These are phyloP conservation scores for Myoxocephalus aenaeus DNA, from an alignment of 2,797 vertebrate genomes.

Conservation along the genomic window DNA sequence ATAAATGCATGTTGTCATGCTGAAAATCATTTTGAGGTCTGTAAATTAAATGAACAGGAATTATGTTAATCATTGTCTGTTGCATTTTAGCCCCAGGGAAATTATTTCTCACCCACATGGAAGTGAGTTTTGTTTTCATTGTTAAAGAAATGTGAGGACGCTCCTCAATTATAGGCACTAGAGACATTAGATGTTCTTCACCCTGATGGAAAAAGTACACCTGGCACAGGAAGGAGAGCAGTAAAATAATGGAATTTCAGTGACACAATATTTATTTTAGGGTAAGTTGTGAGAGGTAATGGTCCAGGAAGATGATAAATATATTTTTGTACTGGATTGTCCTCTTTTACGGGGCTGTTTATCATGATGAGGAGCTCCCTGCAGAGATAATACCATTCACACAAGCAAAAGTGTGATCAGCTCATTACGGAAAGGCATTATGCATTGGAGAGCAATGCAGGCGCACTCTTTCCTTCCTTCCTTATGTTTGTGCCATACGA, in stretches of 20 bases:
- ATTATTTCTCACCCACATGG: conserved; percentile 39
- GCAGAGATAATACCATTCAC: conserved; percentile 58
- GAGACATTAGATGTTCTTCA: conserved; percentile 45
- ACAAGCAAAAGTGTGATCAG: conserved; percentile 60
- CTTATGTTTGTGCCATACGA: conserved; percentile 25
- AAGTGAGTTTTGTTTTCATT: conserved; percentile 50
- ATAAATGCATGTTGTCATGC: conserved; percentile 43
- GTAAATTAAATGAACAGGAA: conserved; percentile 56
- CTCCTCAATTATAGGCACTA: conserved; percentile 40
- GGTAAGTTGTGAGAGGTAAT: conserved; percentile 45
- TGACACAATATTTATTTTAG: conserved; percentile 53
- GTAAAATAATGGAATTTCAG: conserved; percentile 38
- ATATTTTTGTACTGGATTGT: conserved; percentile 54
- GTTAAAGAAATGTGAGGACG: conserved; percentile 38
- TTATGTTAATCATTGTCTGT: conserved; percentile 58
- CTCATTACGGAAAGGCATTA: conserved; percentile 58
- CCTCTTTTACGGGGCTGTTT: conserved; percentile 51
- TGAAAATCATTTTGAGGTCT: conserved; percentile 49
- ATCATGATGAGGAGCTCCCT: conserved; percentile 58
- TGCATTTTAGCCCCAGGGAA: conserved; percentile 56
- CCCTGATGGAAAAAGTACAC: conserved; percentile 45
- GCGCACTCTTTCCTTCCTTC: conserved; percentile 14
- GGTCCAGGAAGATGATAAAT: conserved; percentile 58
- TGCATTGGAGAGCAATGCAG: conserved; percentile 26
- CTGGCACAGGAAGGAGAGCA: conserved; percentile 21